phyloP scores from a whole-genome alignment of 2,797 vertebrate genomes.

The Lagorchestes hirsutus region DNA sequence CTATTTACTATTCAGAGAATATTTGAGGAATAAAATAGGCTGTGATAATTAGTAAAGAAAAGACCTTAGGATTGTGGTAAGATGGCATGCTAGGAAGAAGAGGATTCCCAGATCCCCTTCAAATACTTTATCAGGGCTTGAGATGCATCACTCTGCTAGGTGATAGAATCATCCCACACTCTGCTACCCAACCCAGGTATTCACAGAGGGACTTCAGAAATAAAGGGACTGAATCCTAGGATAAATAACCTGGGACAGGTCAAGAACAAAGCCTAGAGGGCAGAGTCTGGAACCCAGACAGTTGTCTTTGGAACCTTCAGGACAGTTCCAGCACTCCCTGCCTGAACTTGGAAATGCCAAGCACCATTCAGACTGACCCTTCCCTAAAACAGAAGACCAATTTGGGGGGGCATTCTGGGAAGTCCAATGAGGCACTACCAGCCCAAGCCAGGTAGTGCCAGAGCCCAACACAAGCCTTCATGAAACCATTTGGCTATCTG shows the following conservation, averaged over 20 bases:
- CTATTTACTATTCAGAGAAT: slow-evolving; percentile 76
- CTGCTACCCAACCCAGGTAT: background rate
- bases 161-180: background rate
- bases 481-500: background rate
- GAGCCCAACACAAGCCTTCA: background rate
- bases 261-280: background rate
- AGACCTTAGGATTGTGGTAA: background rate
- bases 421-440: background rate
- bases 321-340: background rate
- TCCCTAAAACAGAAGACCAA: background rate
- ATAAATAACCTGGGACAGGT: background rate
- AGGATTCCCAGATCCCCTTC: background rate
- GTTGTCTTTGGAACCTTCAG: background rate
- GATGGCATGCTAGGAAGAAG: background rate
- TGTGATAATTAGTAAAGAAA: slow-evolving; percentile 66
- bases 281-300: background rate
- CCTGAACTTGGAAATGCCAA: background rate
- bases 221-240: background rate
- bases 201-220: background rate
- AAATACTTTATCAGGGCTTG: background rate
- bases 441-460: background rate
- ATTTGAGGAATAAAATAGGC: slow-evolving; percentile 73
- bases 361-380: background rate
- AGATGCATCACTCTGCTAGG: background rate
- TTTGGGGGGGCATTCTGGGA: background rate